Evolutionary conservation across 2,113 vertebrate genomes (phyloP).

Genomic region (Vanacampus margaritifer): DNA sequence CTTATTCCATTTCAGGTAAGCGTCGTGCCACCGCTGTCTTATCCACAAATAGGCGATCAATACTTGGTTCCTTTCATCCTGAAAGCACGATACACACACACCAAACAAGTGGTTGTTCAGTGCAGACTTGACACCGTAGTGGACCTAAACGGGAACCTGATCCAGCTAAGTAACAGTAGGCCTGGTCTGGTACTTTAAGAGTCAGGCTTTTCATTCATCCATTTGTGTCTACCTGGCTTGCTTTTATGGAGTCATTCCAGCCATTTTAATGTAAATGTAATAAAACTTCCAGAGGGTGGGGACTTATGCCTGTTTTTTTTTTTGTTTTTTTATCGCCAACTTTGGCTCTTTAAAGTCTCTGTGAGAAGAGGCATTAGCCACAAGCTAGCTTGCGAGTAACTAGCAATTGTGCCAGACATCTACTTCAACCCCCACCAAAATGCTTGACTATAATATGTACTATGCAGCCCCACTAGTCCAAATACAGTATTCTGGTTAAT

Average conservation of each 20-base stretch:
- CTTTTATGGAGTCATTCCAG: not conserved
- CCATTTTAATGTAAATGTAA: not conserved
- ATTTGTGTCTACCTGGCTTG: not conserved
- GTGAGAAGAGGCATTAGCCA: too few relatives aligned
- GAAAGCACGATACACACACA: constrained; percentile 7
- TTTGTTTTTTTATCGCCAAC: not conserved
- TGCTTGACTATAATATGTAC: too few relatives aligned
- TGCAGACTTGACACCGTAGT: constrained; percentile 26
- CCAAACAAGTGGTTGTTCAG: not conserved
- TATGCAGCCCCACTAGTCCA: too few relatives aligned
- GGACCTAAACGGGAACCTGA: constrained; percentile 54
- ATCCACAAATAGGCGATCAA: constrained; percentile 95
- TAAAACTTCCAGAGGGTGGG: not conserved
- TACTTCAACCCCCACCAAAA: too few relatives aligned
- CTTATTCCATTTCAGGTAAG: constrained; percentile 89
- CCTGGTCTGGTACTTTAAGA: constrained; percentile 18
- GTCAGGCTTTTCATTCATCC: not conserved
- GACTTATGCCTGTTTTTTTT: not conserved
- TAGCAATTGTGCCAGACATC: too few relatives aligned
- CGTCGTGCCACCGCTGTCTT: constrained; percentile 92
- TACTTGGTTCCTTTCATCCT: constrained; percentile 98
- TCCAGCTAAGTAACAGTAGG: constrained; percentile 42
- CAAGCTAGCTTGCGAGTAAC: too few relatives aligned
- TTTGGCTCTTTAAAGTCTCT: not conserved
- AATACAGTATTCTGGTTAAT: too few relatives aligned